Base-by-base conservation (phyloP, 1,140 invertebrate genomes). In the Leptoteleia sp. region DNA sequence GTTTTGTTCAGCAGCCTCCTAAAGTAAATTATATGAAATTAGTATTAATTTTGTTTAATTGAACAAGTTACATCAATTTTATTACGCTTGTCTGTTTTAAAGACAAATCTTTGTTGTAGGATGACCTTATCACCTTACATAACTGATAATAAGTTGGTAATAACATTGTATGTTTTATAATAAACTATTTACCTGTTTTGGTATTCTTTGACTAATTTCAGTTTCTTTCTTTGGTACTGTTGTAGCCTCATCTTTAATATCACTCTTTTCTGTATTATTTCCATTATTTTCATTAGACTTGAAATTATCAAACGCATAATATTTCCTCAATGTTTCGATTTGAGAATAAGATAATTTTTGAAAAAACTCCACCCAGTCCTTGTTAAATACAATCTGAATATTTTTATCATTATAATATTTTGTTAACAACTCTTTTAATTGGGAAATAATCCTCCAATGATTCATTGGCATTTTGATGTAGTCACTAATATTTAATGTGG, bases 331-430 rank as follows among this genome's bases (percentile, higher is more conserved):
- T 0, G 68, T 80, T 42, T 87, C 76, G 3, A 87, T 81, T 45
- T 86, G 84, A 0, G 82, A 79, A 11, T 86, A 87, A 0, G 87
- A 84, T 9, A 89, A 50, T 77, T 84, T 90, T 70, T 92, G 89
- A 16, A 92, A 73, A 31, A 89, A 83, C 1, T 90, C 86, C 2
- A 89, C 79, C 88, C 91, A 91, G 65, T 92, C 89, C 76, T 91
- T 92, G 45, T 87, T 90, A 4, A 91, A 48, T n/a, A 85, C 75
- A 25, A 89, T 83, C 40, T 91, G 89, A 17, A 90, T 54, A 61
- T 83, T 88, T 52, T 89, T 90, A n/a, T 91, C 89, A 17, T 84
- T 87, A 38, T 87, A 86, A 22, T 87, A 83, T 78, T 90, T 92
- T 3, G 81, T 82, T 0, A 91, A 68, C 54, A 90, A 89, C 4